A percentile compares a stretch with the other conserved stretches of the same genome.
Conservation (phyloP, 2,797 vertebrate species). For the Parotocinclus haroldoi region DNA sequence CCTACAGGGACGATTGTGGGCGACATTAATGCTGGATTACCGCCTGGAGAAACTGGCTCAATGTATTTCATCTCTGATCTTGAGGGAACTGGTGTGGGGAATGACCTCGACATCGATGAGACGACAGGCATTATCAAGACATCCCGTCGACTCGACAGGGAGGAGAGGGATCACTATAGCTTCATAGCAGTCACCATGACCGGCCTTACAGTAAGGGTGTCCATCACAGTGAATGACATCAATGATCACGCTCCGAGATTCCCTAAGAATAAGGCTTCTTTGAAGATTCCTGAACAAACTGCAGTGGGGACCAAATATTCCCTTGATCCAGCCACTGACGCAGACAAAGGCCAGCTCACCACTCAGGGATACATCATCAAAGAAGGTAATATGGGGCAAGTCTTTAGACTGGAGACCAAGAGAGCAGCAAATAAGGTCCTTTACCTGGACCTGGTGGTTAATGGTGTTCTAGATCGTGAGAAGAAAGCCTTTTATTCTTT, state of each 20-base stretch:
- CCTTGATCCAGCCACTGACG: conserved; percentile 87
- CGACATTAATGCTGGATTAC: conserved; percentile 90
- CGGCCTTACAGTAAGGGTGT: conserved; percentile 86
- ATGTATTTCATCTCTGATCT: conserved; percentile 96
- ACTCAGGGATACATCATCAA: conserved; percentile 90
- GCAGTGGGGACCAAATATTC: conserved; percentile 86
- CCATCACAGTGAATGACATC: conserved; percentile 87
- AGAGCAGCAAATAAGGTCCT: conserved; percentile 80
- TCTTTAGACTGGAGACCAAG: conserved; percentile 86
- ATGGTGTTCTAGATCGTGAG: conserved; percentile 83
- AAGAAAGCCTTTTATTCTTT: conserved; percentile 80
- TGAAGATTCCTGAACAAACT: conserved; percentile 91
- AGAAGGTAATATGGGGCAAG: conserved; percentile 84
- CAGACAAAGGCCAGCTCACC: conserved; percentile 82
- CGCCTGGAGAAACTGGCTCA: conserved; percentile 76
- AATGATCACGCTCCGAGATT: conserved; percentile 91
- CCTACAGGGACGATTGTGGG: conserved; percentile 90
- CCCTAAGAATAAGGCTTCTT: conserved; percentile 69
- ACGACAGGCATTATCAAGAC: conserved; percentile 92
- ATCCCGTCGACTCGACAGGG: conserved; percentile 84
- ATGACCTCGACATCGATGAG: conserved; percentile 88
- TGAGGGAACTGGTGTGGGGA: conserved; percentile 84
- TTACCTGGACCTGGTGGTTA: conserved; percentile 86
- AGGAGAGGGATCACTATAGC: conserved; percentile 86
- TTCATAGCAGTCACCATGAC: conserved; percentile 95